Evolutionary conservation across 2,888 invertebrate species (phyloP).

Genomic region (Nomada fabriciana): DNA sequence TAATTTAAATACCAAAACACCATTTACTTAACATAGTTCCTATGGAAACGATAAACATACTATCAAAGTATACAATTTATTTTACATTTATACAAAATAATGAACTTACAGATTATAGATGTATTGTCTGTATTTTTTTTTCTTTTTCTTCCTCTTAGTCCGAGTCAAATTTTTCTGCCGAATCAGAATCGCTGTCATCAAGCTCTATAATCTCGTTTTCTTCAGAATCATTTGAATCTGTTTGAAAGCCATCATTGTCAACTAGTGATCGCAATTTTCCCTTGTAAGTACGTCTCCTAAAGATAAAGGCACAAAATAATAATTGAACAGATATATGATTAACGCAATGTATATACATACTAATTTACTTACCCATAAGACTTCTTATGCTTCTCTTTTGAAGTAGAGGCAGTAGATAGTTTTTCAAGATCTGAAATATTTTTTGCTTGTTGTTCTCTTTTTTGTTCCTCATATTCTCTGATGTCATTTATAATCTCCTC

Average conservation of each 20-base stretch:
- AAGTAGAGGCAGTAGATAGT: conserved; percentile 37
- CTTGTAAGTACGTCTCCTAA: conserved; percentile 3
- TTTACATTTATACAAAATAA: conserved; percentile 10
- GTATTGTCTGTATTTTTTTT: neutral
- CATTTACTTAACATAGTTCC: neutral
- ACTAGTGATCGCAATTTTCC: conserved; percentile 47
- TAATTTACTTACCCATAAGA: conserved; percentile 14
- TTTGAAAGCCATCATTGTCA: conserved; percentile 70
- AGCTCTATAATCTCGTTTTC: conserved; percentile 21
- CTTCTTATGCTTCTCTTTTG: conserved; percentile 20
- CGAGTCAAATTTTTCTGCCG: conserved; percentile 44
- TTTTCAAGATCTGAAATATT: neutral
- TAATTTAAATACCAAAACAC: conserved; percentile 28
- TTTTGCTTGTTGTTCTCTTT: conserved; percentile 37
- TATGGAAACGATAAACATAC: neutral
- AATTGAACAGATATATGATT: neutral
- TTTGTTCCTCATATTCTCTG: conserved; percentile 56
- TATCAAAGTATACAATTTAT: conserved; percentile 3
- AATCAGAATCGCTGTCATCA: conserved; percentile 34
- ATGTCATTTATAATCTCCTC: conserved; percentile 68
- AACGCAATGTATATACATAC: neutral
- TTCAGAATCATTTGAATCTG: conserved; percentile 70
- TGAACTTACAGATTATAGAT: conserved; percentile 45
- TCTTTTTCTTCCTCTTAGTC: neutral
- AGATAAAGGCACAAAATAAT: neutral